phyloP scores from a whole-genome alignment of 2,113 vertebrate species.

The Ammospiza nelsoni region DNA sequence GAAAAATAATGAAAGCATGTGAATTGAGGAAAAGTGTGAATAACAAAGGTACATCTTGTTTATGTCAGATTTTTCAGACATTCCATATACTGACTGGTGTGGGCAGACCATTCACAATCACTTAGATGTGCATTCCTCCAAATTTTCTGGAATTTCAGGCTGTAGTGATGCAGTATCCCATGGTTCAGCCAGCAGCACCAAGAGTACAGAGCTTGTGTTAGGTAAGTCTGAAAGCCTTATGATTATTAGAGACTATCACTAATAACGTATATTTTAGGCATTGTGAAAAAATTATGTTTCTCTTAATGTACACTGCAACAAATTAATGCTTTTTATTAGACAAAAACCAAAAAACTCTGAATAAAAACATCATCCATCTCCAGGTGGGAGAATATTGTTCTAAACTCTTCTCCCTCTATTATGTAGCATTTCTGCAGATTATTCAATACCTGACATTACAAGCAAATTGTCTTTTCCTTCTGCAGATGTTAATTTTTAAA shows the following conservation, averaged over 20 bases:
- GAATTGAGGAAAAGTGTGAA: background rate
- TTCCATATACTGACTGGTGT: conserved; percentile 92
- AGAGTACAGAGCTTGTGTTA: conserved; percentile 88
- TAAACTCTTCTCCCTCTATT: background rate
- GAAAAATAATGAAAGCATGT: background rate
- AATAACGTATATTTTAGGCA: background rate
- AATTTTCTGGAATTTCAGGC: conserved; percentile 94
- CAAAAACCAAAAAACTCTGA: background rate
- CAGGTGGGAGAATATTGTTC: background rate
- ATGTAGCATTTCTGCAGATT: background rate
- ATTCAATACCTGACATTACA: background rate
- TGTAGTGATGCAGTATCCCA: conserved; percentile 94
- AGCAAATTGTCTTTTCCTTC: background rate
- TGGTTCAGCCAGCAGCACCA: conserved; percentile 90
- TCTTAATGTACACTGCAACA: background rate
- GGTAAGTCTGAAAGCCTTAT: conserved; percentile 74
- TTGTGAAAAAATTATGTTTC: background rate
- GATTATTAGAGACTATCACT: background rate
- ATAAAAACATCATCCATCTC: background rate
- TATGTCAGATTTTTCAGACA: conserved; percentile 88
- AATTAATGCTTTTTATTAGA: background rate
- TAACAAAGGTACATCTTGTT: conserved; percentile 38
- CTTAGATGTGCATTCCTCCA: conserved; percentile 91
- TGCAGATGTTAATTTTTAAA: background rate
- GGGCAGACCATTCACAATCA: conserved; percentile 89